These are phyloP conservation scores for Encarsia formosa DNA, from an alignment of 2,888 invertebrate species.

Conservation along the genomic window DNA sequence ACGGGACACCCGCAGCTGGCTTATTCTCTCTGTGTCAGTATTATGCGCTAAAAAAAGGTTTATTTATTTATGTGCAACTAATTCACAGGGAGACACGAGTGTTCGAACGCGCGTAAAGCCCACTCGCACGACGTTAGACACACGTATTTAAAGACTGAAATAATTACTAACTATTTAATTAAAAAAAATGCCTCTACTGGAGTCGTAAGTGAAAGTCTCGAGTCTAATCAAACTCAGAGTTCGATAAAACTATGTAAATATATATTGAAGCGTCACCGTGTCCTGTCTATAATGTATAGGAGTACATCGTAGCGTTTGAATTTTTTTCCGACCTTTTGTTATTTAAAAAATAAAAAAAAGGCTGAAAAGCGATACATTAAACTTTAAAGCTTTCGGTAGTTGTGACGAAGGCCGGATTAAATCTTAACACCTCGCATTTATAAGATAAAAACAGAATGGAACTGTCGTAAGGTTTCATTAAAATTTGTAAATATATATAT, in stretches of 20 bases:
- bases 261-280: constrained; percentile 11
- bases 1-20: background rate
- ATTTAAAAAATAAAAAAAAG: too few species aligned
- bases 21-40: constrained; percentile 36
- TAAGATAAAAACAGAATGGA: background rate
- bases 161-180: too few species aligned
- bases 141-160: too few species aligned
- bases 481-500: constrained; percentile 15
- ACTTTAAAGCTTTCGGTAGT: too few species aligned
- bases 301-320: constrained; percentile 1
- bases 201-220: background rate
- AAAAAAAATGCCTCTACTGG: too few species aligned
- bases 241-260: constrained; percentile 23
- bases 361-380: too few species aligned
- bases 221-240: constrained; percentile 8
- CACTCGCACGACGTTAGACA: too few species aligned
- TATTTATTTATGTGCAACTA: too few species aligned
- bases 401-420: constrained; percentile 5
- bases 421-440: constrained; percentile 22
- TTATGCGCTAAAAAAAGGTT: constrained; percentile 37
- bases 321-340: too few species aligned
- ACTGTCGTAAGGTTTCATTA: background rate
- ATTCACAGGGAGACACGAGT: background rate
- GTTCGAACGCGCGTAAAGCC: constrained; percentile 12
- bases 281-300: constrained; percentile 11